phyloP scores from a whole-genome alignment of 2,888 invertebrate genomes.

The Melinaea menophilus region DNA sequence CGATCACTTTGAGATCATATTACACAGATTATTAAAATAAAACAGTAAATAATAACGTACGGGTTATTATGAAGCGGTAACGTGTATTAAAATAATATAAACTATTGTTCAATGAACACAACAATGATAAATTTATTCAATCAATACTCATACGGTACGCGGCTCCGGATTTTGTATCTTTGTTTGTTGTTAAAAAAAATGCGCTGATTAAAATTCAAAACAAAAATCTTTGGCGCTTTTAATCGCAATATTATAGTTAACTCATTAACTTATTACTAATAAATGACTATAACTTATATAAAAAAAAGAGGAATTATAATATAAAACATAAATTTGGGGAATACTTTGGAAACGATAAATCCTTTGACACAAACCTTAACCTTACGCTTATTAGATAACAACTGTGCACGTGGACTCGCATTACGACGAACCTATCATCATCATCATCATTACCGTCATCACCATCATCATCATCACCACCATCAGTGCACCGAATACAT shows the following conservation, averaged over 20 bases:
- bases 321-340: conserved; percentile 74
- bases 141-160: conserved; percentile 26
- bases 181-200: conserved; percentile 33
- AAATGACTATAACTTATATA: conserved; percentile 68
- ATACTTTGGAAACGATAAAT: conserved; percentile 79
- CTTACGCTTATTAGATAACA: conserved; percentile 74
- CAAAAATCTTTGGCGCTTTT: conserved; percentile 64
- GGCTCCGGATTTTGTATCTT: conserved; percentile 41
- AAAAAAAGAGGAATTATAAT: conserved; percentile 49
- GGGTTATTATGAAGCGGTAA: conserved; percentile 64
- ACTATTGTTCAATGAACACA: conserved; percentile 43
- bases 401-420: conserved; percentile 73
- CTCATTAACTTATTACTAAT: conserved; percentile 63
- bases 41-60: conserved; percentile 67
- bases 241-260: conserved; percentile 53
- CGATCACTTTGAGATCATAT: conserved; percentile 76
- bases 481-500: conserved; percentile 73
- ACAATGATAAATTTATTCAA: conserved; percentile 42
- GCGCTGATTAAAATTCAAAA: conserved; percentile 40
- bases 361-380: conserved; percentile 78
- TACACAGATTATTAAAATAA: conserved; percentile 47
- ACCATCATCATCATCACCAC: conserved; percentile 1
- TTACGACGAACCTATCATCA: conserved; percentile 55
- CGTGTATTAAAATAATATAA: conserved; percentile 57
- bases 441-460: conserved; percentile 12